Evolutionary conservation across 2,888 invertebrate genomes (phyloP), one percentile per base, ranked within the genome.

Genomic region (Lasioglossum calceatum): DNA sequence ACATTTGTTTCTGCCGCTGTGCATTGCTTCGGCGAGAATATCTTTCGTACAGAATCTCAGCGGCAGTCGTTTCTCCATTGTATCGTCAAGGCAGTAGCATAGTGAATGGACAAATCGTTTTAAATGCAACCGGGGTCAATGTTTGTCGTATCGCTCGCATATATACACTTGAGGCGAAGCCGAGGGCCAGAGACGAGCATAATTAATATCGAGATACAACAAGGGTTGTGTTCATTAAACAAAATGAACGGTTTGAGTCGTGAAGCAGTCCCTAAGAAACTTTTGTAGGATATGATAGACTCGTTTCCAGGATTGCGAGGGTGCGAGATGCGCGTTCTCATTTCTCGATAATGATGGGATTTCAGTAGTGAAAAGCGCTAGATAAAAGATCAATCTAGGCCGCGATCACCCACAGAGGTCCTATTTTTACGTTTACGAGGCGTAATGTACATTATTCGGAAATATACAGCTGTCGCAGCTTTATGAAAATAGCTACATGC

Each of bases 11-110:
- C 32, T 1, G 64, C 23, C 23, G 23, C 23, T 70, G 50, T 74
- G 54, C 72, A 61, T 73, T 79, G 70, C 61, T 77, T 70, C 74
- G 74, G 50, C n/a, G 70, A 77, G 86, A 87, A 82, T 75, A 75
- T 82, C 39, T 82, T 79, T 86, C 79, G 71, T 61, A 64, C 72
- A 79, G 79, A 82, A 86, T 80, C 77, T 82, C 86, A 87, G 86
- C 87, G 82, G 86, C 86, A 87, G 87, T 86, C 74, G 64, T 86
- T 79, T 86, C 70, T 39, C n/a, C 42, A 14, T 61, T 36, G 32
- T 14, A 75, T 74, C 77, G n/a, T 83, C 86, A 79, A 77, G 44
- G 64, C 81, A 82, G 75, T 71, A 73, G 71, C 82, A 86, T n/a
- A 58, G 64, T 50, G 14, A n/a, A 27, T 32, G 23, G 42, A 47